These are phyloP conservation scores for Heliconius aoede DNA, from an alignment of 2,888 invertebrate genomes.

Conservation along the genomic window DNA sequence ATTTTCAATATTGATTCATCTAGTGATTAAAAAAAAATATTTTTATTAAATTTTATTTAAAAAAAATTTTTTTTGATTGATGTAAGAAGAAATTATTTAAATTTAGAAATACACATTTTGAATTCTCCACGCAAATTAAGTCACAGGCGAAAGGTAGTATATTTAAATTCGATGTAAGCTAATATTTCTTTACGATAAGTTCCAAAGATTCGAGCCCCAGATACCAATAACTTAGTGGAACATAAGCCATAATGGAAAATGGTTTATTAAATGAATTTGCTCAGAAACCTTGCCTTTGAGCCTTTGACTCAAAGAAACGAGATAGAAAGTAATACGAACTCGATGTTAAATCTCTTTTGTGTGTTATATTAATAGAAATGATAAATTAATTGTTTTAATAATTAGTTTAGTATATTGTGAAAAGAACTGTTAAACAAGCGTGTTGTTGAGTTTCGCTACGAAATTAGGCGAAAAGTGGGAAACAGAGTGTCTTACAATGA, in stretches of 20 bases:
- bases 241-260: slow-evolving; percentile 33
- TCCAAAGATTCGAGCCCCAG: slow-evolving; percentile 22
- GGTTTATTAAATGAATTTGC: slow-evolving; percentile 36
- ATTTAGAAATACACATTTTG: not conserved
- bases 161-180: not conserved
- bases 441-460: too few relatives aligned
- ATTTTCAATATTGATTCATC: too few relatives aligned
- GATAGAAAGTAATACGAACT: slow-evolving; percentile 39
- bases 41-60: too few relatives aligned
- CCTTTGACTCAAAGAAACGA: slow-evolving; percentile 40
- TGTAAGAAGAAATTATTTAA: not conserved
- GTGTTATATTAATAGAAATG: slow-evolving; percentile 20
- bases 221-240: slow-evolving; percentile 35
- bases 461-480: not conserved
- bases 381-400: slow-evolving; percentile 19
- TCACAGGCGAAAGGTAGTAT: not conserved
- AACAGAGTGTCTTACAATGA: not conserved
- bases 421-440: not conserved
- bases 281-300: slow-evolving; percentile 34
- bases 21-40: too few relatives aligned
- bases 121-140: not conserved
- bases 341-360: slow-evolving; percentile 35
- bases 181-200: slow-evolving; percentile 21
- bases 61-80: not conserved
- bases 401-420: not conserved